Conservation (phyloP, 1,140 invertebrate species). For the Antheraea pernyi region DNA sequence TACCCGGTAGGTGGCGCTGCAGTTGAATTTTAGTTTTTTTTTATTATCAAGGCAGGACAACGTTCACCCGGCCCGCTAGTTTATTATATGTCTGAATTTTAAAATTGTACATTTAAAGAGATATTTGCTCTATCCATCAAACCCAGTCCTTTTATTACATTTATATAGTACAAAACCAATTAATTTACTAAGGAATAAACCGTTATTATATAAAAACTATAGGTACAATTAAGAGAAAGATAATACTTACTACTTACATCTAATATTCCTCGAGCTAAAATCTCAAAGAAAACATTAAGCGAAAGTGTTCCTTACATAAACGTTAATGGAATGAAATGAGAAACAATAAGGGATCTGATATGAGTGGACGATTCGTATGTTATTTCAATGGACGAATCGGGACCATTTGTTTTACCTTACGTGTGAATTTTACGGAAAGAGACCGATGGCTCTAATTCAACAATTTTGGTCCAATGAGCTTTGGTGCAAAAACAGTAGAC, state of each 20-base stretch:
- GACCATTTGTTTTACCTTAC: conserved; percentile 51
- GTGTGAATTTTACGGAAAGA: conserved; percentile 54
- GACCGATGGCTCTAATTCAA: conserved; percentile 24
- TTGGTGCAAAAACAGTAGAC: conserved; percentile 37
- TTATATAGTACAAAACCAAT: too few species aligned
- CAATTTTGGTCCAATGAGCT: conserved; percentile 35
- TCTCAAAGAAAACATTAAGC: conserved; percentile 31
- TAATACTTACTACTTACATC: background rate
- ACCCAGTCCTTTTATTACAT: too few species aligned
- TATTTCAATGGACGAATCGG: conserved; percentile 45
- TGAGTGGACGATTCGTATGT: conserved; percentile 52
- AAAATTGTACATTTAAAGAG: too few species aligned
- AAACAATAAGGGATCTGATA: conserved; percentile 71
- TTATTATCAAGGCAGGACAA: too few species aligned
- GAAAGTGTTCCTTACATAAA: conserved; percentile 40
- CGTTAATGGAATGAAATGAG: conserved; percentile 62
- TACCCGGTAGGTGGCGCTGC: too few species aligned
- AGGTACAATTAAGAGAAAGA: conserved; percentile 1
- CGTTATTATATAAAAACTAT: background rate
- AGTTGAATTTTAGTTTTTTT: too few species aligned
- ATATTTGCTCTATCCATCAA: too few species aligned
- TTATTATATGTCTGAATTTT: too few species aligned
- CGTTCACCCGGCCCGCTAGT: too few species aligned
- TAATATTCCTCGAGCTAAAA: conserved; percentile 14
- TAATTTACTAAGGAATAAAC: too few species aligned